A percentile compares a stretch with the other conserved stretches of the same genome.
Conservation (phyloP, 2,888 invertebrate species). For the Leptopterna dolabrata region DNA sequence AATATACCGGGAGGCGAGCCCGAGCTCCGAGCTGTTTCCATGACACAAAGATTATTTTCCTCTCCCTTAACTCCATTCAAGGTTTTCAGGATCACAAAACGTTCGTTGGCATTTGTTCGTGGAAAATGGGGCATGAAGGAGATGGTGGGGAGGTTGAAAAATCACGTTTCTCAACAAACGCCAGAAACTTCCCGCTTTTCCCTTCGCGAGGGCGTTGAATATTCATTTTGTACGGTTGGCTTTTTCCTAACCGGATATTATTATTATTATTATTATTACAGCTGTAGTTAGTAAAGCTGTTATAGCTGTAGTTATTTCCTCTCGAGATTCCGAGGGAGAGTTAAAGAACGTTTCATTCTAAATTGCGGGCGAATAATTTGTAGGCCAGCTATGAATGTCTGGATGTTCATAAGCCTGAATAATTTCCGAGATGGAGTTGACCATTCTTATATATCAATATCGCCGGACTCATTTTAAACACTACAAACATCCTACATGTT, state of each 20-base stretch:
- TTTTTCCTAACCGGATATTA: not conserved
- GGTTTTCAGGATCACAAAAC: not conserved
- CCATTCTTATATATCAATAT: too few species aligned
- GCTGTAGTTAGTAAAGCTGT: not conserved
- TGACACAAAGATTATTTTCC: constrained; percentile 5
- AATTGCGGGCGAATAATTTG: too few species aligned
- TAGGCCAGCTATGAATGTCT: too few species aligned
- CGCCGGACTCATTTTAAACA: too few species aligned
- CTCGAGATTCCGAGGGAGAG: not conserved
- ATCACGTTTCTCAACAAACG: not conserved
- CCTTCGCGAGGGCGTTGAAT: not conserved
- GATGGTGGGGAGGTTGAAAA: not conserved
- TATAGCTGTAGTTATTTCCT: not conserved
- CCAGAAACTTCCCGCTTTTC: not conserved
- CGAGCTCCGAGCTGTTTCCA: not conserved
- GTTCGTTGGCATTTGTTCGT: not conserved
- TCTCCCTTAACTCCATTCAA: not conserved
- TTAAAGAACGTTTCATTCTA: too few species aligned
- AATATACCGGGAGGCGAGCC: not conserved
- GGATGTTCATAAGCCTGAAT: too few species aligned
- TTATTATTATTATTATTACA: not conserved
- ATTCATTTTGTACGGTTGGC: not conserved
- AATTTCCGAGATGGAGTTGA: too few species aligned
- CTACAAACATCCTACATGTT: too few species aligned
- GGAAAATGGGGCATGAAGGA: constrained; percentile 37